Conservation (phyloP, 2,888 invertebrate genomes). For the Lomographa bimaculata region DNA sequence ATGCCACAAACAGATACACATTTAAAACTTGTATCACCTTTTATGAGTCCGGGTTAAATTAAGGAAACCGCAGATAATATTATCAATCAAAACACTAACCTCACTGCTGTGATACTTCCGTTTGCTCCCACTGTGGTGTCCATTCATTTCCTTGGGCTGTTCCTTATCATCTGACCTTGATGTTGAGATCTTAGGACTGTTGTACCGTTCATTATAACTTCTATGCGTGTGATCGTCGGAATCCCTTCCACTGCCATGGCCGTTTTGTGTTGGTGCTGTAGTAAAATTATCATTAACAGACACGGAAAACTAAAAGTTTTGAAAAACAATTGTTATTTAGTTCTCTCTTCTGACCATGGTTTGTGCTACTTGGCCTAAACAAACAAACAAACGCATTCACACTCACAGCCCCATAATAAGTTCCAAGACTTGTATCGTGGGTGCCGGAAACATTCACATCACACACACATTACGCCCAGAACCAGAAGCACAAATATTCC, state of each 20-base stretch:
- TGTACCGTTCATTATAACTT: conserved; percentile 32
- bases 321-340: too few species aligned
- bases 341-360: too few species aligned
- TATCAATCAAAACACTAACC: conserved; percentile 46
- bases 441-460: too few species aligned
- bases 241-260: conserved; percentile 62
- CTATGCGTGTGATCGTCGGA: conserved; percentile 58
- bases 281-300: conserved; percentile 17
- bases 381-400: too few species aligned
- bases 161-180: conserved; percentile 34
- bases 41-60: too few species aligned
- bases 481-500: too few species aligned
- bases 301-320: background rate
- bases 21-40: too few species aligned
- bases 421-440: too few species aligned
- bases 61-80: conserved; percentile 21
- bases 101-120: conserved; percentile 70
- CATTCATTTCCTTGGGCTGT: conserved; percentile 54
- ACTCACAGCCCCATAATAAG: too few species aligned
- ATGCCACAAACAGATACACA: too few species aligned
- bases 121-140: conserved; percentile 59
- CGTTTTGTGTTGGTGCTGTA: conserved; percentile 62
- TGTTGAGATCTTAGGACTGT: conserved; percentile 40
- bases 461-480: too few species aligned
- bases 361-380: too few species aligned